Evolutionary conservation across 53 echinoderm and acorn worm genomes (phyloP).

Genomic region (Apostichopus leukothele): DNA sequence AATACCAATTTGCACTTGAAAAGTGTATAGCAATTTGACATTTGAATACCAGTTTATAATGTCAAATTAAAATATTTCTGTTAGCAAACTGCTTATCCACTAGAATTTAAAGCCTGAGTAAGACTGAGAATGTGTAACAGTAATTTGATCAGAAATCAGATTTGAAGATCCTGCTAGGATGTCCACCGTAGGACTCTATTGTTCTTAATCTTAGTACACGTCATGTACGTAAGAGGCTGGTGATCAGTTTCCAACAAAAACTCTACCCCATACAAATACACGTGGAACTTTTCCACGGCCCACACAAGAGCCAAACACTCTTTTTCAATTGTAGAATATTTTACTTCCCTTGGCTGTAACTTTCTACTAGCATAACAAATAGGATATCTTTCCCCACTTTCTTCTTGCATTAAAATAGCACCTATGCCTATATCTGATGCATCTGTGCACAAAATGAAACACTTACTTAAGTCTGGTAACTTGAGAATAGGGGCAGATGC

Average conservation of each 20-base stretch:
- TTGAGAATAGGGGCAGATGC: background rate
- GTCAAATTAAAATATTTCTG: too few relatives aligned
- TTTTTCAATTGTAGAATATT: background rate
- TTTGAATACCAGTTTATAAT: too few relatives aligned
- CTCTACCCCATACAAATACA: slow-evolving; percentile 48
- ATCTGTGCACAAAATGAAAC: slow-evolving; percentile 11
- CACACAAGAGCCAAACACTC: slow-evolving; percentile 31
- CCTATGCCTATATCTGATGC: slow-evolving; percentile 35
- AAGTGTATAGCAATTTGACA: too few relatives aligned
- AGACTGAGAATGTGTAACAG: too few relatives aligned
- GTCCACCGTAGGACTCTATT: slow-evolving; percentile 54
- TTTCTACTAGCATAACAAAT: slow-evolving; percentile 39
- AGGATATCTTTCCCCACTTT: background rate
- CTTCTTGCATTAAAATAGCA: slow-evolving; percentile 15
- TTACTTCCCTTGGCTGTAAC: background rate
- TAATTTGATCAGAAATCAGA: too few relatives aligned
- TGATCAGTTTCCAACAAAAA: slow-evolving; percentile 14
- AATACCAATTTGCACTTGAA: too few relatives aligned
- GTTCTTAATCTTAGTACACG: slow-evolving; percentile 38
- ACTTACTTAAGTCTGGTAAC: slow-evolving; percentile 8
- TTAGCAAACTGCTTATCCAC: too few relatives aligned
- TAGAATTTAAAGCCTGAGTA: too few relatives aligned
- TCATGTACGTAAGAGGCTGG: background rate
- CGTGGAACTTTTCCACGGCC: slow-evolving; percentile 33
- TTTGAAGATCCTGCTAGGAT: background rate